These are phyloP conservation scores for Cheilosia vernalis DNA, from an alignment of 2,888 invertebrate genomes.

Conservation along the genomic window DNA sequence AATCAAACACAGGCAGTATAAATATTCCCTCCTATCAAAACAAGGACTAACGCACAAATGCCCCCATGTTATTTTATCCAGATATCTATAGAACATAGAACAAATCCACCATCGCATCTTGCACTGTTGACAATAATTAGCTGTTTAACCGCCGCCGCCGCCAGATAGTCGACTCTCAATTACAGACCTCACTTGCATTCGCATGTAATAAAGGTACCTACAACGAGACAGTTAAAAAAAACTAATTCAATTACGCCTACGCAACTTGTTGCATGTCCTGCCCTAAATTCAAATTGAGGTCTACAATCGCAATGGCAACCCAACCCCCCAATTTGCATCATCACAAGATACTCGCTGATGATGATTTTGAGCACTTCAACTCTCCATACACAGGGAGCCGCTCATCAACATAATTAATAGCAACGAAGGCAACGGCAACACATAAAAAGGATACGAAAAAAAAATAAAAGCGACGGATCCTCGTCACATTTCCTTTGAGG, in stretches of 20 bases:
- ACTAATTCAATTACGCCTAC: too few species aligned
- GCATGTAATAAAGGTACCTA: neutral
- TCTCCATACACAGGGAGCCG: conserved; percentile 5
- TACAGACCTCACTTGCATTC: neutral
- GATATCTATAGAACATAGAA: neutral
- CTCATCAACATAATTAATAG: conserved; percentile 59
- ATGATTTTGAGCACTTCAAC: conserved; percentile 21
- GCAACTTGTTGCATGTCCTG: conserved; percentile 41
- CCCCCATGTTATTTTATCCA: neutral
- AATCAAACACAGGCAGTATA: too few species aligned
- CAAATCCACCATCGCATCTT: neutral
- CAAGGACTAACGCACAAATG: neutral
- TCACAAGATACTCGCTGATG: conserved; percentile 8
- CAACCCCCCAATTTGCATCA: neutral
- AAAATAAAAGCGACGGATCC: neutral
- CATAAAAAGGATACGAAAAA: neutral
- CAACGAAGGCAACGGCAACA: neutral
- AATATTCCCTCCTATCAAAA: neutral
- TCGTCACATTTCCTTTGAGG: conserved; percentile 29
- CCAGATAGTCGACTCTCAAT: neutral
- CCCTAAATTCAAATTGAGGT: conserved; percentile 38
- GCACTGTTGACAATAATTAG: conserved; percentile 2
- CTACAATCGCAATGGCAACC: neutral
- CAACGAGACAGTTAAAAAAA: neutral
- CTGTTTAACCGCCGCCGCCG: neutral